Conservation (phyloP, 1,140 invertebrate species). For the Chironomus tepperi region DNA sequence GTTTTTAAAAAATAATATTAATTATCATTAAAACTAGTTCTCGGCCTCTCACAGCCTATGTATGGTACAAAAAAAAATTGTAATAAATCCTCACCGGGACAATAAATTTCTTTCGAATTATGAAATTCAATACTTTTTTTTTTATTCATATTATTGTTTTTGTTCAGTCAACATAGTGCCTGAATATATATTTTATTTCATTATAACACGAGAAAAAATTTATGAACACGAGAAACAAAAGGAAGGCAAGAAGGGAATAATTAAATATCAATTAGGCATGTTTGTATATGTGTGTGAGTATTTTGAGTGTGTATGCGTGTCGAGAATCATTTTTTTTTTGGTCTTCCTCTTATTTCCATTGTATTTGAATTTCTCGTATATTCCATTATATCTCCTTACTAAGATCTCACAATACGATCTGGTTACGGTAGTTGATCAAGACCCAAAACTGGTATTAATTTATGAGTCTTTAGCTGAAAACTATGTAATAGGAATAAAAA, state of each 20-base stretch:
- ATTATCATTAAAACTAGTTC: no score
- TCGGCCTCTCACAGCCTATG: no score
- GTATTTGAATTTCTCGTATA: background rate
- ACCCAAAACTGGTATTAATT: background rate
- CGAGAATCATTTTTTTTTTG: background rate
- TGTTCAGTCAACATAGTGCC: background rate
- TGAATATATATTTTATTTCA: no score
- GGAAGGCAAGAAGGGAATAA: slow-evolving; percentile 10
- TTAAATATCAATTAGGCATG: slow-evolving; percentile 22
- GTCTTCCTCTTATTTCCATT: background rate
- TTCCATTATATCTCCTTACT: background rate
- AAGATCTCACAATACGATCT: background rate
- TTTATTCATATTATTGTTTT: background rate
- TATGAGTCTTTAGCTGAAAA: background rate
- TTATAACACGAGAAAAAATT: no score
- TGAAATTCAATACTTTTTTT: slow-evolving; percentile 14
- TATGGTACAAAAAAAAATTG: no score
- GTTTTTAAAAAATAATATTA: no score
- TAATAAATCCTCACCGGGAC: background rate
- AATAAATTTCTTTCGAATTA: slow-evolving; percentile 1
- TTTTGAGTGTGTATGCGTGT: background rate
- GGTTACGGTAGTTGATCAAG: background rate
- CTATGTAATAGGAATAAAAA: background rate
- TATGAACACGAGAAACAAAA: slow-evolving; percentile 6
- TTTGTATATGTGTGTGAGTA: background rate